Percentiles rank a stretch among this genome's conserved stretches.
phyloP scores from a whole-genome alignment of 1,140 invertebrate genomes.

The Drosophila repletoides region DNA sequence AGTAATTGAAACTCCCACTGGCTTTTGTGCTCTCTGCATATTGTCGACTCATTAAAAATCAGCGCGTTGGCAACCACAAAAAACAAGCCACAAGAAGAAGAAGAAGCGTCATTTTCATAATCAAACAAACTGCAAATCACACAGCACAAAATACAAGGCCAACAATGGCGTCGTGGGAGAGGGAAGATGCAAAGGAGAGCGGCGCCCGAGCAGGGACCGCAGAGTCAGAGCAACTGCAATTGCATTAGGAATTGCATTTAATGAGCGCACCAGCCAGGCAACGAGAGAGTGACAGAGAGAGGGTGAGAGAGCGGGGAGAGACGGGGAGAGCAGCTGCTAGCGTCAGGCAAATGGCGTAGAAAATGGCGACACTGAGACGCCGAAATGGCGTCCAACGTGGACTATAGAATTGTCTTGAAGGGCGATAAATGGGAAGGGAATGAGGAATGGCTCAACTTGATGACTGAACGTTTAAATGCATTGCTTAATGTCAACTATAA shows the following conservation, averaged over 20 bases:
- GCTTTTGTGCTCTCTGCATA: constrained; percentile 30
- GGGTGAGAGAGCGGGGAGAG: background rate
- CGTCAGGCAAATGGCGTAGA: constrained; percentile 58
- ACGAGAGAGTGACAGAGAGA: background rate
- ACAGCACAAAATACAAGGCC: constrained; percentile 38
- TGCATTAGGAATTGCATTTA: constrained; percentile 74
- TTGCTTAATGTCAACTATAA: no score
- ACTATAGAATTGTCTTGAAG: background rate
- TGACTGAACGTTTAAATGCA: background rate
- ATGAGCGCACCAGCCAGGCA: constrained; percentile 42
- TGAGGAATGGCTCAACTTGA: no score
- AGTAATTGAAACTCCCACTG: constrained; percentile 23
- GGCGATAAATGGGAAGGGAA: no score
- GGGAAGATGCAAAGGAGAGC: background rate
- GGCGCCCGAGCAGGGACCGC: background rate
- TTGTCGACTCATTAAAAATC: constrained; percentile 62
- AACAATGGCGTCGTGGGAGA: background rate
- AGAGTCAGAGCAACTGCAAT: constrained; percentile 58
- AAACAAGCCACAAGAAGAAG: constrained; percentile 31
- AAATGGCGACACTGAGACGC: constrained; percentile 63
- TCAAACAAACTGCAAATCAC: constrained; percentile 57
- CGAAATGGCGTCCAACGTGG: constrained; percentile 39
- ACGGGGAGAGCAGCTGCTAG: constrained; percentile 11
- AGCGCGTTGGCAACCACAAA: constrained; percentile 20
- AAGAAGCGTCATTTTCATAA: constrained; percentile 73